phyloP scores from a whole-genome alignment of 1,140 invertebrate species.

The Sitophilus oryzae region DNA sequence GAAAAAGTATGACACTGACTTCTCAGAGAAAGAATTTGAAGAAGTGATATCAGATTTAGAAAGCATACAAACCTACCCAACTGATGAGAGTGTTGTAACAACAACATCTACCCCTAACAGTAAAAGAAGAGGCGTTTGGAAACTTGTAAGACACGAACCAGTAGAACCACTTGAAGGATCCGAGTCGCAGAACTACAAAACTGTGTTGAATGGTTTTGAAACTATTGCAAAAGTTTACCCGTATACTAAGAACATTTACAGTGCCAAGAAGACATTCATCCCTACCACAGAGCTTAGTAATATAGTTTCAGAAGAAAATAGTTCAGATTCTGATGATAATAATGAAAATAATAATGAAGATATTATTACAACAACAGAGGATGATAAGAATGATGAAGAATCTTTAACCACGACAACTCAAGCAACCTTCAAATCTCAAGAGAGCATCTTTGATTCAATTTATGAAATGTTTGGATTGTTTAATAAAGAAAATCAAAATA shows the following conservation, averaged over 20 bases:
- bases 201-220: conserved; percentile 30
- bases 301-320: not conserved
- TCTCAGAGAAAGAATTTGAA: conserved; percentile 7
- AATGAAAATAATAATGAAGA: not conserved
- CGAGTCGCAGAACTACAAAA: conserved; percentile 55
- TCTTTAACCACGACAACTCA: conserved; percentile 21
- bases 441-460: conserved; percentile 42
- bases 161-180: conserved; percentile 60
- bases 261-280: not conserved
- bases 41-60: conserved; percentile 12
- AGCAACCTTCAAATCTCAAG: conserved; percentile 31
- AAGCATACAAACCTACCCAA: conserved; percentile 10
- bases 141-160: conserved; percentile 54
- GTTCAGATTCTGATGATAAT: not conserved
- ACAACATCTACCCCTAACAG: not conserved
- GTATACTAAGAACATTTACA: conserved; percentile 1
- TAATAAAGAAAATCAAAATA: conserved; percentile 13
- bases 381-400: conserved; percentile 1
- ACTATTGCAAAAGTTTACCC: conserved; percentile 22
- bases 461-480: conserved; percentile 41
- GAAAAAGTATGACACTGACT: conserved; percentile 13
- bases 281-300: no score
- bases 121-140: conserved; percentile 57
- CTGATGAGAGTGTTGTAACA: not conserved
- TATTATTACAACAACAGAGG: not conserved